phyloP scores from a whole-genome alignment of 2,888 invertebrate species.

The Mythimna impura region DNA sequence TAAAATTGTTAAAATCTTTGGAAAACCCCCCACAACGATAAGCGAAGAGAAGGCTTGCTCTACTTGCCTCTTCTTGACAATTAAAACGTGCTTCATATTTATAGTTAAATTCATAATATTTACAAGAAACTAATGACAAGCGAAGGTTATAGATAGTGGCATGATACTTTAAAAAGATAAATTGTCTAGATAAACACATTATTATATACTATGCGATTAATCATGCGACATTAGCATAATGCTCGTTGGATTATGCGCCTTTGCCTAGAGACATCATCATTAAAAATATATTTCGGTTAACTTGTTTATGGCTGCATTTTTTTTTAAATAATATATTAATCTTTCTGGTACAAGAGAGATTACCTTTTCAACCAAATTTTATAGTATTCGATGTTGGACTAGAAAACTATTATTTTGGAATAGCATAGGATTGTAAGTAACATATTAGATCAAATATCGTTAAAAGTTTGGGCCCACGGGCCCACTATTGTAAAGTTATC shows the following conservation, averaged over 20 bases:
- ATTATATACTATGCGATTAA: slow-evolving; percentile 54
- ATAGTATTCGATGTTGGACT: neutral
- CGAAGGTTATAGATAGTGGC: slow-evolving; percentile 58
- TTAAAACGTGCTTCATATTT: slow-evolving; percentile 19
- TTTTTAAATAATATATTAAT: neutral
- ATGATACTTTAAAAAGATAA: slow-evolving; percentile 54
- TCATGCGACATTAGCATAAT: slow-evolving; percentile 56
- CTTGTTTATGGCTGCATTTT: slow-evolving; percentile 8
- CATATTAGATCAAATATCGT: no score
- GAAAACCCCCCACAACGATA: neutral
- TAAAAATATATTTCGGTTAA: slow-evolving; percentile 23
- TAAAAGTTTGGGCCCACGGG: no score
- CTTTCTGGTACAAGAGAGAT: neutral
- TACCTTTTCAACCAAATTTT: neutral
- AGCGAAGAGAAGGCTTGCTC: neutral
- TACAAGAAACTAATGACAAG: slow-evolving; percentile 53
- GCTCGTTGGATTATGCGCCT: slow-evolving; percentile 29
- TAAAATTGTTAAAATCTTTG: neutral
- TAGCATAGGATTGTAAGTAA: no score
- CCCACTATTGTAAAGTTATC: neutral
- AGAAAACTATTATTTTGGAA: neutral
- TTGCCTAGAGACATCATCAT: slow-evolving; percentile 31
- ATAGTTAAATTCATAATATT: slow-evolving; percentile 48
- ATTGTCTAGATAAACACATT: slow-evolving; percentile 54
- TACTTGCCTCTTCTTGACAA: neutral